These are phyloP conservation scores for Podargus strigoides DNA, from an alignment of 2,797 vertebrate genomes.

Conservation along the genomic window DNA sequence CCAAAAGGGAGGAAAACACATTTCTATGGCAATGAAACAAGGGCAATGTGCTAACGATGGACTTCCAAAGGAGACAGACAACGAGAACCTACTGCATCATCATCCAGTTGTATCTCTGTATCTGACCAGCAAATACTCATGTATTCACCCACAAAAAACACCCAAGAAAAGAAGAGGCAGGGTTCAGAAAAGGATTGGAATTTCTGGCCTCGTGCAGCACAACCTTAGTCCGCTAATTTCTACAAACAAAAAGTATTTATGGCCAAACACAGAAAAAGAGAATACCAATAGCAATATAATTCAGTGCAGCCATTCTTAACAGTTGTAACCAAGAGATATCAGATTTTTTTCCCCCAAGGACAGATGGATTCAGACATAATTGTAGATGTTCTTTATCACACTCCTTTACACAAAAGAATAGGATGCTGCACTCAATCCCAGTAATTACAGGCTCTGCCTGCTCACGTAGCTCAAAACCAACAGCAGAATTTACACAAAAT, in stretches of 20 bases:
- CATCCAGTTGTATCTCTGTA: accelerated
- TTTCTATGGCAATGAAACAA: neutral
- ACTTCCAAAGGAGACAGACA: neutral
- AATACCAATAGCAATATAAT: neutral
- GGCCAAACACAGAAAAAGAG: neutral
- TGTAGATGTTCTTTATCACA: neutral
- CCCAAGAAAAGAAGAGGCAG: neutral
- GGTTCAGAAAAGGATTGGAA: neutral
- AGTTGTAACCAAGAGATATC: neutral
- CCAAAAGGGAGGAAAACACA: neutral
- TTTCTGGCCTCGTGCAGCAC: neutral
- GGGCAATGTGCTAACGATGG: accelerated
- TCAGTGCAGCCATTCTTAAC: neutral
- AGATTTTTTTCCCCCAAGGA: neutral
- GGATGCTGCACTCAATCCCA: neutral
- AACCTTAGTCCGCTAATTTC: neutral
- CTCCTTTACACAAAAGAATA: neutral
- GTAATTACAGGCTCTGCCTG: neutral
- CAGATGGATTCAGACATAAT: neutral
- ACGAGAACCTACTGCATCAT: neutral
- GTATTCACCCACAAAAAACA: neutral
- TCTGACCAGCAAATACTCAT: neutral
- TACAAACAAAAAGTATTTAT: neutral
- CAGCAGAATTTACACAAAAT: neutral
- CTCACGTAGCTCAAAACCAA: neutral